phyloP scores from a whole-genome alignment of 2,888 invertebrate species.

The Tiliacea citrago region DNA sequence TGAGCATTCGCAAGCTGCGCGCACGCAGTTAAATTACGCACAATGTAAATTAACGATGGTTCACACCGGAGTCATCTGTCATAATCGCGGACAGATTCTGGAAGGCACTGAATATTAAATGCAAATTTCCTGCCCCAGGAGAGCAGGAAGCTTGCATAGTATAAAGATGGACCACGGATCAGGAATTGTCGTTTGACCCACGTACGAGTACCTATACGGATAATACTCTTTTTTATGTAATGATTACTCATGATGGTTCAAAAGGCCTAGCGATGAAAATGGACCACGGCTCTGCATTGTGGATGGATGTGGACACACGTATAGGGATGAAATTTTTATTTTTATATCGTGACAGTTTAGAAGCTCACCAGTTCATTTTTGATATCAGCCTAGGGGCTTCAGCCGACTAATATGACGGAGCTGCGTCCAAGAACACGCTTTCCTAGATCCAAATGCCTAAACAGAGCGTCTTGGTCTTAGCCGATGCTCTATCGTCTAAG shows the following conservation, averaged over 20 bases:
- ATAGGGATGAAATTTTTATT: background rate
- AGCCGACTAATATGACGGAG: background rate
- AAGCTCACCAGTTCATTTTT: background rate
- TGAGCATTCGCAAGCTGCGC: constrained; percentile 76
- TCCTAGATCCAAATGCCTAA: background rate
- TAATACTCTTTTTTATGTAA: background rate
- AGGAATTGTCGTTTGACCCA: background rate
- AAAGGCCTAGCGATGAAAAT: background rate
- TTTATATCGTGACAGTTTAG: no score
- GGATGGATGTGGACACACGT: background rate
- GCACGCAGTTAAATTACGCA: constrained; percentile 64
- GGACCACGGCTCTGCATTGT: background rate
- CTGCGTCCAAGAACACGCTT: background rate
- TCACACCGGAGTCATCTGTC: constrained; percentile 62
- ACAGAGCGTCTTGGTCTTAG: background rate
- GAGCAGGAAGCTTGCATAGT: no score
- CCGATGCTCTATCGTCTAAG: no score
- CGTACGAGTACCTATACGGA: background rate
- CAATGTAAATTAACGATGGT: constrained; percentile 67
- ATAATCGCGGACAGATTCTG: constrained; percentile 57
- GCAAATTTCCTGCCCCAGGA: constrained; percentile 4
- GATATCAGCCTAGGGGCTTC: background rate
- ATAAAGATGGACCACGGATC: constrained; percentile 15
- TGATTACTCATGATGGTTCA: background rate
- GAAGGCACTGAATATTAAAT: constrained; percentile 20